phyloP scores from a whole-genome alignment of 2,888 invertebrate species.

The Drosophila anomelani region DNA sequence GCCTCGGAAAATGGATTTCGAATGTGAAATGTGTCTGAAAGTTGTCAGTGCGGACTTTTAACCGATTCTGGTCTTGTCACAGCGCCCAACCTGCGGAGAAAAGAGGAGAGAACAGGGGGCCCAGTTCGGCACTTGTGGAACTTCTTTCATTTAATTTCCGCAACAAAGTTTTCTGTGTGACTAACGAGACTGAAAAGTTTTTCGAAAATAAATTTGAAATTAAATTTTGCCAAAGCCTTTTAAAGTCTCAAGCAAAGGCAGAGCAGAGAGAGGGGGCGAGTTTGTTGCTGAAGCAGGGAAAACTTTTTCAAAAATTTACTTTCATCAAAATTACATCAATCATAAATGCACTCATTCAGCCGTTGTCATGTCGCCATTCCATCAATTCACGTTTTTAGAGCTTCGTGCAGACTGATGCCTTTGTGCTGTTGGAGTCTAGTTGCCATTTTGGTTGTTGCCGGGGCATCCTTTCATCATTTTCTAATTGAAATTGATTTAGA shows the following conservation, averaged over 20 bases:
- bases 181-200: conserved; percentile 69
- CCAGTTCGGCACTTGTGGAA: conserved; percentile 72
- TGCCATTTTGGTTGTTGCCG: conserved; percentile 29
- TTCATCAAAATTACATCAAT: conserved; percentile 79
- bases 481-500: conserved; percentile 78
- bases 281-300: conserved; percentile 33
- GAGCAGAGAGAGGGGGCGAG: conserved; percentile 28
- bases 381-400: conserved; percentile 70
- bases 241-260: conserved; percentile 52
- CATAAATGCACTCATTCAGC: conserved; percentile 76
- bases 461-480: conserved; percentile 70
- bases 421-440: conserved; percentile 16
- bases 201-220: conserved; percentile 65
- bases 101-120: conserved; percentile 32
- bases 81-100: conserved; percentile 20
- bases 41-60: conserved; percentile 56
- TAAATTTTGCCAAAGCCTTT: conserved; percentile 68
- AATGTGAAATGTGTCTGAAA: conserved; percentile 64
- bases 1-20: conserved; percentile 53
- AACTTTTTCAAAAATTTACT: conserved; percentile 57
- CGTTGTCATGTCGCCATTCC: conserved; percentile 53
- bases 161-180: conserved; percentile 65
- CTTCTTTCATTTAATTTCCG: conserved; percentile 77
- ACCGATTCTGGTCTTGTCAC: conserved; percentile 51
- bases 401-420: conserved; percentile 50